Evolutionary conservation across 2,113 vertebrate genomes (phyloP).

Genomic region (Poicephalus meyeri): DNA sequence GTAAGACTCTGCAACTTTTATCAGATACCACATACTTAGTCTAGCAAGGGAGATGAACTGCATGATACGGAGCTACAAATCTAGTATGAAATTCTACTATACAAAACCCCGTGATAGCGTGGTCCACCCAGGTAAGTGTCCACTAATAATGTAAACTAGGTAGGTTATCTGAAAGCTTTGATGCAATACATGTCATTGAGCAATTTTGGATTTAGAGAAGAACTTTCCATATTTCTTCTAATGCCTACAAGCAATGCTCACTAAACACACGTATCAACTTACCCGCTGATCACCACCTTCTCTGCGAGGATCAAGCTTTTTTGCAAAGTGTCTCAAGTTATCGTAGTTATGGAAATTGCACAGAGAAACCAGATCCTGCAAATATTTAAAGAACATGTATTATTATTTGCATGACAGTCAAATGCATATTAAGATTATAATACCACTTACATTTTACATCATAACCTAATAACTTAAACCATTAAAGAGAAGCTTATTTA

Average conservation of each 20-base stretch:
- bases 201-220: neutral
- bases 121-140: neutral
- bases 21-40: neutral
- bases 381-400: neutral
- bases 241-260: neutral
- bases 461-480: neutral
- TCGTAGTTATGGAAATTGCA: constrained; percentile 99
- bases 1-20: neutral
- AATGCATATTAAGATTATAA: neutral
- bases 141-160: neutral
- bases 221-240: neutral
- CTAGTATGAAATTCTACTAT: neutral
- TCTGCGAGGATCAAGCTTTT: constrained; percentile 96
- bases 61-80: neutral
- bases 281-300: constrained; percentile 98
- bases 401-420: neutral
- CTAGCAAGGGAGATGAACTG: neutral
- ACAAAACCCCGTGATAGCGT: neutral
- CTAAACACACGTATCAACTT: constrained; percentile 66
- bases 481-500: neutral
- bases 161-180: constrained; percentile 7
- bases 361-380: constrained; percentile 93
- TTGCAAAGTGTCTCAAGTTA: constrained; percentile 97
- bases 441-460: neutral
- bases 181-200: constrained; percentile 56